phyloP scores from a whole-genome alignment of 2,797 vertebrate species.

The Gymnocypris eckloni region DNA sequence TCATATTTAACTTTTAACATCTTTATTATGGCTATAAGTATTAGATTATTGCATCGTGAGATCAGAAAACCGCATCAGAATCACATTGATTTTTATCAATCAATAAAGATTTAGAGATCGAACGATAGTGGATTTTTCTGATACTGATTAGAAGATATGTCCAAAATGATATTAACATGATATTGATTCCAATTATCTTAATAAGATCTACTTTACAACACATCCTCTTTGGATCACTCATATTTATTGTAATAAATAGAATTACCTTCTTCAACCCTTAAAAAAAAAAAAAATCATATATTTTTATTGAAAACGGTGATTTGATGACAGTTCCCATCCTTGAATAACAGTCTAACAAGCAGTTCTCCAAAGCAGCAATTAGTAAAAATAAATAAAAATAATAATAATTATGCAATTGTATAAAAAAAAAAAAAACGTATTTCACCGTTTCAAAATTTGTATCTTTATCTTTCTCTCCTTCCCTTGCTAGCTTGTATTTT shows the following conservation, averaged over 20 bases:
- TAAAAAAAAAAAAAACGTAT: too few relatives aligned
- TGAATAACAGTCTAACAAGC: too few relatives aligned
- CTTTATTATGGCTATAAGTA: background rate
- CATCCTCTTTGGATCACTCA: background rate
- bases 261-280: background rate
- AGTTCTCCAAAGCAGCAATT: too few relatives aligned
- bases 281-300: background rate
- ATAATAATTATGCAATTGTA: too few relatives aligned
- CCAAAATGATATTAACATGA: background rate
- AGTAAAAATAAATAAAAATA: too few relatives aligned
- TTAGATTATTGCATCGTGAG: background rate
- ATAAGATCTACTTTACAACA: background rate
- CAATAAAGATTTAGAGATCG: too few relatives aligned
- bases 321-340: background rate
- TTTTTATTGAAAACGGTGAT: background rate
- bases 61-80: too few relatives aligned
- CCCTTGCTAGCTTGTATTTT: too few relatives aligned
- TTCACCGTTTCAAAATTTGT: too few relatives aligned
- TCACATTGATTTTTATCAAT: too few relatives aligned
- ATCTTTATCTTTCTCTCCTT: too few relatives aligned
- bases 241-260: background rate
- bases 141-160: background rate
- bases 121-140: too few relatives aligned
- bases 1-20: background rate
- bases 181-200: background rate